Percentiles rank a stretch among this genome's conserved stretches.
phyloP scores from a whole-genome alignment of 2,888 invertebrate species.

The Perithous albicinctus region DNA sequence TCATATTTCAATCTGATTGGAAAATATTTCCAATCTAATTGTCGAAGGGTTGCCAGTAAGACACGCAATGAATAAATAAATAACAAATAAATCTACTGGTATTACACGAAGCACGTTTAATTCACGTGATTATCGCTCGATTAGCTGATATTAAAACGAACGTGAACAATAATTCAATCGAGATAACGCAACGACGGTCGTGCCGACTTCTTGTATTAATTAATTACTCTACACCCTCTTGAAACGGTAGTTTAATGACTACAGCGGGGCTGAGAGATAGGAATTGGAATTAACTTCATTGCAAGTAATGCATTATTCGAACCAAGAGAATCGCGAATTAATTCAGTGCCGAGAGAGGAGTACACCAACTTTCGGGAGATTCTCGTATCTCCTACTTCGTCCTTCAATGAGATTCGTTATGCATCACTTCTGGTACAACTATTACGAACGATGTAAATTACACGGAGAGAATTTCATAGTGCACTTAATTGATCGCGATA shows the following conservation, averaged over 20 bases:
- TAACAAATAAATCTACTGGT: conserved; percentile 36
- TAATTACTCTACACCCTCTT: conserved; percentile 11
- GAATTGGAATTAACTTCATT: conserved; percentile 8
- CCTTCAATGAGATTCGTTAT: background rate
- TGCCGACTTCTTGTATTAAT: conserved; percentile 48
- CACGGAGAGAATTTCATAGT: no score
- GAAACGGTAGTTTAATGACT: background rate
- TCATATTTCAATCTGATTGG: conserved; percentile 22
- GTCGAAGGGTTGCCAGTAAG: conserved; percentile 21
- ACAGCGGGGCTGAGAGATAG: no score
- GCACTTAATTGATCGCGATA: no score
- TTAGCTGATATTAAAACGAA: conserved; percentile 9
- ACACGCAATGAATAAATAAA: background rate
- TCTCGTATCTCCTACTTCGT: background rate
- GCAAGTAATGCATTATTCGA: conserved; percentile 4
- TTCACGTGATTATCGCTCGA: conserved; percentile 18
- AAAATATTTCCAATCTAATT: conserved; percentile 1
- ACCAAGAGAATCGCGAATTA: conserved; percentile 1
- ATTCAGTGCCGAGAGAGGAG: background rate
- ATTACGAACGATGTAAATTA: background rate
- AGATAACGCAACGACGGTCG: conserved; percentile 30
- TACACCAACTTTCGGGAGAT: background rate
- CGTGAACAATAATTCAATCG: conserved; percentile 29
- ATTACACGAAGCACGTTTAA: conserved; percentile 20
- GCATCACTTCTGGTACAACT: background rate